Conservation (phyloP, 2,113 vertebrate species). For the Porphyrio hochstetteri region DNA sequence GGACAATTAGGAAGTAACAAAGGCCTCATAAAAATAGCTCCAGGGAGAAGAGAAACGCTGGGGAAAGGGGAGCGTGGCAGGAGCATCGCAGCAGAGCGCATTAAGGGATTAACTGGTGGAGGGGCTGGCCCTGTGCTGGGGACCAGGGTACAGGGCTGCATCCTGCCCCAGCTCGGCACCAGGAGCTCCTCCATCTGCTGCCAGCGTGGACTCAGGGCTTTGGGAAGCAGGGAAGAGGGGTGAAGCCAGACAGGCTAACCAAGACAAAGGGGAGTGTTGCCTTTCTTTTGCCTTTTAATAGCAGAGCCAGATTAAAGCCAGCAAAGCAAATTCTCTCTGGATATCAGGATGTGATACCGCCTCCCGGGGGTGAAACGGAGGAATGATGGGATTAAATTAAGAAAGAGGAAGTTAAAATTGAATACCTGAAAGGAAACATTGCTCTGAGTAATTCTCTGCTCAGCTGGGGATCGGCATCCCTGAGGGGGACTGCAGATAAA, state of each 20-base stretch:
- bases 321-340: not conserved
- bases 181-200: not conserved
- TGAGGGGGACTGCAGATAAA: not conserved
- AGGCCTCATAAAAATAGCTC: constrained; percentile 33
- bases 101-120: not conserved
- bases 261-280: not conserved
- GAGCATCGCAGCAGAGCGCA: not conserved
- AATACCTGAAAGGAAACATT: not conserved
- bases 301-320: not conserved
- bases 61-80: not conserved
- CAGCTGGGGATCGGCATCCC: not conserved
- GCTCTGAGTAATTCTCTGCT: not conserved
- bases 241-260: not conserved
- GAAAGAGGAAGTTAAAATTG: not conserved
- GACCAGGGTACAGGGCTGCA: fast-evolving
- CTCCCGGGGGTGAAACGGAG: not conserved
- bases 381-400: not conserved
- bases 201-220: fast-evolving
- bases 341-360: not conserved
- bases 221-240: not conserved
- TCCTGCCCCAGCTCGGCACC: not conserved
- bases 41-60: not conserved
- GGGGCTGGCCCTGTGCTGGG: not conserved
- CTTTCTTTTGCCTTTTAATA: not conserved
- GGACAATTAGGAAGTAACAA: constrained; percentile 63